Evolutionary conservation across 1,140 invertebrate species (phyloP).

Genomic region (Platorchestia sp.): DNA sequence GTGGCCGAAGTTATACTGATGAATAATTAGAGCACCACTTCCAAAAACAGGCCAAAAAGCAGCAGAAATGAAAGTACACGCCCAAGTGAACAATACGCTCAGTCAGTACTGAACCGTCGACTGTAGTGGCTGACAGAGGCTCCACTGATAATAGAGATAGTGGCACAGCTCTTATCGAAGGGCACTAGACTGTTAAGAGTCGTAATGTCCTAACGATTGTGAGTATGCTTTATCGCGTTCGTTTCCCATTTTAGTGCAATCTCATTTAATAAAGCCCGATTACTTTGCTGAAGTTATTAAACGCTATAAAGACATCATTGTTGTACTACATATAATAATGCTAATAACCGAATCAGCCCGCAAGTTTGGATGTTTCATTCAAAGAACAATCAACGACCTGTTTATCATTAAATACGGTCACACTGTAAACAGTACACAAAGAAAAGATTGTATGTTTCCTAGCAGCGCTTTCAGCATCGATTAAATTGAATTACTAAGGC

Average conservation of each 20-base stretch:
- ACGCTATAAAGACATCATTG: background rate
- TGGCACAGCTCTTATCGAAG: background rate
- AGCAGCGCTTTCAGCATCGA: background rate
- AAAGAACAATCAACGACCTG: background rate
- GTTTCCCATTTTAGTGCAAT: background rate
- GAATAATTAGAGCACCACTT: background rate
- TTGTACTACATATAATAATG: background rate
- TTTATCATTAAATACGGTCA: background rate
- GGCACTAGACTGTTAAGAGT: background rate
- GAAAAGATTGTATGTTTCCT: background rate
- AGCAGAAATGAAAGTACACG: background rate
- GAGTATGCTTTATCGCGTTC: background rate
- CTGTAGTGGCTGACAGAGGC: background rate
- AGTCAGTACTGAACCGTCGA: background rate
- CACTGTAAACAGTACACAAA: background rate
- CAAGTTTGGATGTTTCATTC: background rate
- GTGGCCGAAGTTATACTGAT: background rate
- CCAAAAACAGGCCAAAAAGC: background rate
- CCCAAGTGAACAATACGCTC: conserved; percentile 1
- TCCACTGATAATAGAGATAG: conserved; percentile 11
- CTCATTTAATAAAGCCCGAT: background rate
- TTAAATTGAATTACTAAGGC: background rate
- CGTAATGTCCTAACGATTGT: background rate
- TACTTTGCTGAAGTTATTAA: background rate
- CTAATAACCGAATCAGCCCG: background rate